These are phyloP conservation scores for Lithophane ornitopus DNA, from an alignment of 2,888 invertebrate genomes.

Conservation along the genomic window DNA sequence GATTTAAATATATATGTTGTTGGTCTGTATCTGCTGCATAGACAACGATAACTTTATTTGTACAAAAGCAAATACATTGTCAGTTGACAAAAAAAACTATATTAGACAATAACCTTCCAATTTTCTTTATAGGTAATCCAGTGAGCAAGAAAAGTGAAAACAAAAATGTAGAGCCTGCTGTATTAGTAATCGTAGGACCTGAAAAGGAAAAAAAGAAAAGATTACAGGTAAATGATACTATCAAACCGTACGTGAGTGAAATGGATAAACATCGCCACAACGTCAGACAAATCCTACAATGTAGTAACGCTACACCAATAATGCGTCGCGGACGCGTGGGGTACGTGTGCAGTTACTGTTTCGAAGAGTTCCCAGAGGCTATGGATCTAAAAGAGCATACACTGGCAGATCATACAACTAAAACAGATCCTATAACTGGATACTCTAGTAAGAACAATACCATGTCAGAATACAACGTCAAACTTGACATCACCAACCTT, in stretches of 20 bases:
- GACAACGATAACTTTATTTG: neutral
- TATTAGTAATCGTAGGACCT: slow-evolving; percentile 50
- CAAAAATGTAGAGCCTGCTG: slow-evolving; percentile 36
- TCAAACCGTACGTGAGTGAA: slow-evolving; percentile 39
- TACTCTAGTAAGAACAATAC: slow-evolving; percentile 73
- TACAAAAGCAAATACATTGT: neutral
- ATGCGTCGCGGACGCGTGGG: slow-evolving; percentile 74
- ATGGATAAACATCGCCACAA: slow-evolving; percentile 76
- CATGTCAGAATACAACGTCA: slow-evolving; percentile 67
- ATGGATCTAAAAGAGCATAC: slow-evolving; percentile 70
- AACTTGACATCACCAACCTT: slow-evolving; percentile 75
- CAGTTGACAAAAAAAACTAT: neutral
- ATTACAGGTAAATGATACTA: slow-evolving; percentile 7
- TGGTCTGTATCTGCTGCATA: neutral
- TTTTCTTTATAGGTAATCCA: slow-evolving; percentile 67
- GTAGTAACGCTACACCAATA: slow-evolving; percentile 82
- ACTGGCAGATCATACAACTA: slow-evolving; percentile 50
- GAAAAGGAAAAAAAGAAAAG: neutral
- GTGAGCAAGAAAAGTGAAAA: slow-evolving; percentile 26
- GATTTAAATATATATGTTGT: neutral
- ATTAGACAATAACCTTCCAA: slow-evolving; percentile 36
- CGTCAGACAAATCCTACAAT: slow-evolving; percentile 73
- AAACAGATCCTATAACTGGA: slow-evolving; percentile 68
- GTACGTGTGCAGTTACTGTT: slow-evolving; percentile 80
- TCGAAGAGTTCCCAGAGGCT: slow-evolving; percentile 73